Evolutionary conservation across 2,113 vertebrate species (phyloP), one percentile per base, ranked within the genome.

Genomic region (Hypocryptadius cinnamomeus): DNA sequence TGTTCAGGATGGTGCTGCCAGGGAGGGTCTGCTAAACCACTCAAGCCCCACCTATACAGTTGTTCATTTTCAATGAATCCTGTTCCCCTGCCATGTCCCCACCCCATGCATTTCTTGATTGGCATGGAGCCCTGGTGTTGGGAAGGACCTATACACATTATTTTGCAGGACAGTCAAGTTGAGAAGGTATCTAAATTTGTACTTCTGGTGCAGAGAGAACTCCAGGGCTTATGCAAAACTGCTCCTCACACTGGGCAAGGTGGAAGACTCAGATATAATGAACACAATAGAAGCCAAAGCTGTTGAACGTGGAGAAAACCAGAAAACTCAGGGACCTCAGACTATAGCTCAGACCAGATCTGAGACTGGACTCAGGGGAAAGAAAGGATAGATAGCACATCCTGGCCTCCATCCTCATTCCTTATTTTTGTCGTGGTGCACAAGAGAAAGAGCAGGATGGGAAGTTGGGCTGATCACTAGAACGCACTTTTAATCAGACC

Each of bases 401-500:
- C 40, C 20, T 40, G 53, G 40, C 6, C 44, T 91, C 40, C n/a
- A 18, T 74, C 28, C 65, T 78, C 25, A 71, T 59, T 78, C 40
- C 35, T 54, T 92, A 60, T 39, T 93, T 70, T 91, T 88, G 28
- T 69, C 56, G 66, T 90, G 40, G 47, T 50, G 76, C 30, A 79
- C 71, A 80, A 51, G 30, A 82, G 33, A 53, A 94, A 54, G 18
- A 95, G 45, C 91, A 66, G 73, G 57, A 71, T 76, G 31, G 70
- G 57, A 96, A 89, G 91, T 50, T 89, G 71, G 51, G 68, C 65
- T 94, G 83, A 93, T 96, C 90, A 90, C 96, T 96, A 96, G 96
- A 95, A 96, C 91, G 40, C 90, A 88, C 86, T 97, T 97, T 87
- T 85, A 97, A 97, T 96, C 78, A 96, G 91, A 95, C 85, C 96